A percentile compares a stretch with the other conserved stretches of the same genome.
Evolutionary conservation across 2,113 vertebrate genomes (phyloP).

Genomic region (Psophia crepitans): DNA sequence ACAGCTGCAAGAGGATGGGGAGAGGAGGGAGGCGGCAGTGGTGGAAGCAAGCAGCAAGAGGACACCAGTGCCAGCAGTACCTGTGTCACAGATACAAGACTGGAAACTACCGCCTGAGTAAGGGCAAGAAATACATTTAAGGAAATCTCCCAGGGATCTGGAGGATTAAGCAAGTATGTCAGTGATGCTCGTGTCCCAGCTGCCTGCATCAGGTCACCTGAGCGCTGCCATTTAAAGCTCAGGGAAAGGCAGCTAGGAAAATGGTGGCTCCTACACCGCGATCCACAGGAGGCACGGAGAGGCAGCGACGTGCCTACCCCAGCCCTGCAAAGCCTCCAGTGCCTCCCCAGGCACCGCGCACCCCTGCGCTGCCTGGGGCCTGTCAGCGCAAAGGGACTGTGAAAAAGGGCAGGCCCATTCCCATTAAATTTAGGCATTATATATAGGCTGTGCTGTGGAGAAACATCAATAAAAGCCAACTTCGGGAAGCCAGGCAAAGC

Average conservation of each 20-base stretch:
- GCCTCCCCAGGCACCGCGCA: neutral
- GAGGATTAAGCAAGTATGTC: neutral
- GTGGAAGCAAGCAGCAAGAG: neutral
- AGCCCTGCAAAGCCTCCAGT: neutral
- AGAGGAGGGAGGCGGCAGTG: fast-evolving
- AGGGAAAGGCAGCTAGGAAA: neutral
- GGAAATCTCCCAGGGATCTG: neutral
- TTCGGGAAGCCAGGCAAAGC: neutral
- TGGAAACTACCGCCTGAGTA: neutral
- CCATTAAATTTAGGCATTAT: neutral
- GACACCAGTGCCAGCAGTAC: neutral
- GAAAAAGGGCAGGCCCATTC: neutral
- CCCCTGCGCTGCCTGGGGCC: neutral
- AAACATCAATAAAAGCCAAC: neutral
- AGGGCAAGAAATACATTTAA: neutral
- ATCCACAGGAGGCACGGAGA: fast-evolving
- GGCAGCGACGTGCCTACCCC: neutral
- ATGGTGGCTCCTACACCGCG: fast-evolving
- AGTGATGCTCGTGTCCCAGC: neutral
- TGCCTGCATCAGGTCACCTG: neutral
- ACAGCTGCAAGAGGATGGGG: fast-evolving
- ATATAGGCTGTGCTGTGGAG: neutral
- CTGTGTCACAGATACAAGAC: neutral
- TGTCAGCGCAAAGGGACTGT: neutral
- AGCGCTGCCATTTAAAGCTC: neutral